phyloP scores from a whole-genome alignment of 2,113 vertebrate genomes.

The Engraulis encrasicolus region DNA sequence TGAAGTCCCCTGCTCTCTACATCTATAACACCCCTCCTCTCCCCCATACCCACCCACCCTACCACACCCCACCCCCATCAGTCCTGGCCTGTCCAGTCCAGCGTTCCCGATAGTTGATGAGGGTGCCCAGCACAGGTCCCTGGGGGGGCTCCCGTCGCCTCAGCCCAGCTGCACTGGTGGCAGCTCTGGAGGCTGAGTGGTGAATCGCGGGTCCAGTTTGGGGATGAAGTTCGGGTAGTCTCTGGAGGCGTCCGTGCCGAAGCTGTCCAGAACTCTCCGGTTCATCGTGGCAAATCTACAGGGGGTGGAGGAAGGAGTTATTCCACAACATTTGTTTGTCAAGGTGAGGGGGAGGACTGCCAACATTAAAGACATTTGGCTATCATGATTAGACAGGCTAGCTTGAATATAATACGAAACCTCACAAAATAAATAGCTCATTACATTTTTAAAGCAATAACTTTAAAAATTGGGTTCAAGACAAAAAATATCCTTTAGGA shows the following conservation, averaged over 20 bases:
- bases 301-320: not conserved
- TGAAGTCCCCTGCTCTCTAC: not conserved
- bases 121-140: not conserved
- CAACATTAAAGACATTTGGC: too few species aligned
- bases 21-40: too few species aligned
- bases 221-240: constrained; percentile 87
- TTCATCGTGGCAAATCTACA: constrained; percentile 95
- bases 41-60: too few species aligned
- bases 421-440: too few species aligned
- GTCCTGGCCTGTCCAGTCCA: not conserved
- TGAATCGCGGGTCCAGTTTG: constrained; percentile 86
- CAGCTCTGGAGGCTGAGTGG: constrained; percentile 71
- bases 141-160: constrained; percentile 40
- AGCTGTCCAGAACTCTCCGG: constrained; percentile 87
- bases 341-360: too few species aligned
- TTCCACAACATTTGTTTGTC: too few species aligned
- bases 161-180: constrained; percentile 81
- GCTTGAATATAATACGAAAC: too few species aligned
- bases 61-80: too few species aligned
- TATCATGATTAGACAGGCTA: too few species aligned
- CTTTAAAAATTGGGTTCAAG: too few species aligned
- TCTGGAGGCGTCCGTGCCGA: constrained; percentile 91
- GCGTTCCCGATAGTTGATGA: not conserved
- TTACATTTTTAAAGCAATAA: too few species aligned
- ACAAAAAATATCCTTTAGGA: too few species aligned